Conservation (phyloP, 2,113 vertebrate genomes). For the Hipposideros armiger region DNA sequence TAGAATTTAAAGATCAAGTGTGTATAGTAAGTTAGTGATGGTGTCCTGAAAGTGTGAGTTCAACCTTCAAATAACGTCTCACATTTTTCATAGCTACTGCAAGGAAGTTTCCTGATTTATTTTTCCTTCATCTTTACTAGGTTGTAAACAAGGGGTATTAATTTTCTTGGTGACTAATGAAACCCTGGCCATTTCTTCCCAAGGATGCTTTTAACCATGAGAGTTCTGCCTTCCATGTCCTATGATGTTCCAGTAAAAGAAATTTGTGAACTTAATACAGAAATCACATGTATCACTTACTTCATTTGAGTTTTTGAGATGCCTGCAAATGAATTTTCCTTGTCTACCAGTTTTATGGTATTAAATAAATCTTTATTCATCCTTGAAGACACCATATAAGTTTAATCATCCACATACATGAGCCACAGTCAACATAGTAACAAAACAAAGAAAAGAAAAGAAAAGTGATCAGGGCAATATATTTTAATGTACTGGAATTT, state of each 20-base stretch:
- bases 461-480: conserved; percentile 19
- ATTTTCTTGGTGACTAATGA: neutral
- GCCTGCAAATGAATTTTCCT: neutral
- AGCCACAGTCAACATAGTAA: neutral
- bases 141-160: neutral
- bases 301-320: conserved; percentile 19
- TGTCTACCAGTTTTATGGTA: neutral
- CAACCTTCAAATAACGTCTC: neutral
- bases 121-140: neutral
- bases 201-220: neutral
- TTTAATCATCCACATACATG: neutral
- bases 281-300: neutral
- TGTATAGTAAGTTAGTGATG: conserved; percentile 11
- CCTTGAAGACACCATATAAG: conserved; percentile 33
- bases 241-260: neutral
- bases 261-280: neutral
- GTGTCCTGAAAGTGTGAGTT: neutral
- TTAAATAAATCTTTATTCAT: conserved; percentile 48
- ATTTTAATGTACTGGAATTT: conserved; percentile 28
- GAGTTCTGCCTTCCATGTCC: neutral
- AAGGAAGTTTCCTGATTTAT: conserved; percentile 37
- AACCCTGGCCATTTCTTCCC: neutral
- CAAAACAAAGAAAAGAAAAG: neutral
- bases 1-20: conserved; percentile 29
- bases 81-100: neutral